These are phyloP conservation scores for Oreonectes daqikongensis DNA, from an alignment of 2,797 vertebrate species.

Conservation along the genomic window DNA sequence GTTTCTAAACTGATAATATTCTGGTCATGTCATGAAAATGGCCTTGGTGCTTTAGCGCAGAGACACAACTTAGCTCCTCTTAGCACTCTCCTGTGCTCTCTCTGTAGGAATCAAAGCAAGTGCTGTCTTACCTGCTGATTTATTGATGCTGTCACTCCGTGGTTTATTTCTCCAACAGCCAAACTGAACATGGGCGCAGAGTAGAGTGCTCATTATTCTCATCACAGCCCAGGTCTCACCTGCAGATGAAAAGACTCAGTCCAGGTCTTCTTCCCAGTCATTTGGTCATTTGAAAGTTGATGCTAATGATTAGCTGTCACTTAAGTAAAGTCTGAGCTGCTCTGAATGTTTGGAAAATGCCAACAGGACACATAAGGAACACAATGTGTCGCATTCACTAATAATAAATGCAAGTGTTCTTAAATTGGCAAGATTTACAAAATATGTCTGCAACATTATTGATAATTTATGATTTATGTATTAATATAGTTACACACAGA, in stretches of 20 bases:
- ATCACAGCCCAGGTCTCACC: slow-evolving; percentile 19
- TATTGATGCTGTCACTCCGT: slow-evolving; percentile 42
- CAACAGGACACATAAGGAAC: not conserved
- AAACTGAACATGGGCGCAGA: slow-evolving; percentile 31
- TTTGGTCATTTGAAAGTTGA: slow-evolving; percentile 37
- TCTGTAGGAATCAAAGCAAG: slow-evolving; percentile 1
- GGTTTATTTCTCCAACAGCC: slow-evolving; percentile 34
- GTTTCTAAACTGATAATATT: slow-evolving; percentile 30
- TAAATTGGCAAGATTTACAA: not conserved
- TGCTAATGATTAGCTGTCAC: slow-evolving; percentile 46
- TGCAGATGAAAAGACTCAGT: slow-evolving; percentile 30
- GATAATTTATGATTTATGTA: not conserved
- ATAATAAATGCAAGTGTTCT: slow-evolving; percentile 4
- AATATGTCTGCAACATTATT: not conserved
- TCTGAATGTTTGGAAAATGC: slow-evolving; percentile 16
- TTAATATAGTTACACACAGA: no score
- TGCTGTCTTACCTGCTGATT: slow-evolving; percentile 28
- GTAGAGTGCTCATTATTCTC: slow-evolving; percentile 37
- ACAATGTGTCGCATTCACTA: not conserved
- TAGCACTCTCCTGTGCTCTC: slow-evolving; percentile 3
- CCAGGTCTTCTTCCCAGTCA: slow-evolving; percentile 6
- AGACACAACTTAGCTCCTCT: not conserved
- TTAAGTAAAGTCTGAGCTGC: slow-evolving; percentile 4
- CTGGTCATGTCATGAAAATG: slow-evolving; percentile 8
- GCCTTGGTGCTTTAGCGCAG: not conserved